Base-by-base conservation (phyloP, 2,113 vertebrate genomes). In the Dunckerocampus dactyliophorus region DNA sequence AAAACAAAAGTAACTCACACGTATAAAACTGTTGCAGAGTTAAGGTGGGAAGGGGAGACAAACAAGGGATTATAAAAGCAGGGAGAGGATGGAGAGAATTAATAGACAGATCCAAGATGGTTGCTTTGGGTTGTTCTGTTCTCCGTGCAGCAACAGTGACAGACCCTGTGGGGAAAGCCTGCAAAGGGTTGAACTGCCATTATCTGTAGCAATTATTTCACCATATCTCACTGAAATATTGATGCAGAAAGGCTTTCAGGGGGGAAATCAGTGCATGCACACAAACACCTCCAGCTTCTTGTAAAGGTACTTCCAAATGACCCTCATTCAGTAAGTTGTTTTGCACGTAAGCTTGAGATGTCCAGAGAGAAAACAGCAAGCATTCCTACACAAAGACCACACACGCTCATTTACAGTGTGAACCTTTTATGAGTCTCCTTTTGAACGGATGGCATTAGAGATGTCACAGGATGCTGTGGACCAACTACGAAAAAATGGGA, bases 341-440 rank as follows among this genome's bases (percentile, higher is more conserved):
- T 67, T 66, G 37, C 28, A 57, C 71, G 16, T 3, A 65, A 43
- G 6, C 20, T 60, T 47, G 62, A 43, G 9, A 51, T 54, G 47
- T 11, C 37, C 17, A 46, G 1, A 48, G 49, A 20, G 22, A 59
- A 20, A 58, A 55, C 31, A 54, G 10, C 52, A 75, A 39, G 47
- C 4, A 46, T 60, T 50, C n/a, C 31, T 72, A 68, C 67, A 62
- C 67, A 68, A 56, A 76, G 61, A 73, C 65, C 69, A 76, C 39
- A 54, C 1, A 1, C 62, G 55, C 34, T 37, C 54, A 42, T 70
- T 72, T 43, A 13, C 39, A 43, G 50, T 79, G 82, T 66, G 31
- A 83, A 77, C 51, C 60, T 75, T 83, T 87, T 82, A 84, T 85
- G 75, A 63, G 64, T 69, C 73, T 83, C 71, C 68, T 80, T 87